Base-by-base conservation (phyloP, 2,797 vertebrate species). In the Gymnoscopelus microlampas region DNA sequence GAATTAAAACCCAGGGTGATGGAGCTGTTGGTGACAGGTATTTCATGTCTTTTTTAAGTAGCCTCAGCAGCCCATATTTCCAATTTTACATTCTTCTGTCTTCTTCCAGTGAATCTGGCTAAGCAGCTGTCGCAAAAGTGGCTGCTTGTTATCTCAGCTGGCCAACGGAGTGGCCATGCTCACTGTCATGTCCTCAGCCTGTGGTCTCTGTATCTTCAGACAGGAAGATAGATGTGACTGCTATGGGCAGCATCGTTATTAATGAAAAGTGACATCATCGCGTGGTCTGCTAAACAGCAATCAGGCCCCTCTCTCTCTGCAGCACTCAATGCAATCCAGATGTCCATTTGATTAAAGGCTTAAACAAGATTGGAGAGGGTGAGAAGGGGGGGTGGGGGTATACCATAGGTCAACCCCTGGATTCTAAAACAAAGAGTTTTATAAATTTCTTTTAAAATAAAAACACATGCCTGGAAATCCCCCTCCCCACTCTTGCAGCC, bases 331-430 rank as follows among this genome's bases (percentile, higher is more conserved):
- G 84, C 84, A 89, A 83, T 92, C 92, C 93, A 94, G 92, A 94
- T 94, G 93, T 92, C 88, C 65, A 9, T 93, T 92, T 93, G 92
- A 93, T 94, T 94, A 92, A 92, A 91, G 89, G 83, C 83, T 92
- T 90, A 88, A 90, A 88, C 44, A 57, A 86, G 88, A 91, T 88
- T 79, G 85, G 85, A 88, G 81, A 87, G 85, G 76, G 86, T 85
- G 84, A 83, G 83, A 78, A 68, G 65, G 58, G 61, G 78, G 32
- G 15, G 32, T 72, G 74, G 71, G 54, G 78, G 63, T 67, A 61
- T 54, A 72, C 76, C 67, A 57, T 74, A 86, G 87, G 89, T 92
- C 91, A 85, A 81, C 80, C 82, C 53, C 76, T 86, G 75, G 72
- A 87, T 86, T 88, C 69, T 78, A 80, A 89, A 89, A 91, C 83